Percentiles rank a stretch among this genome's conserved stretches.
These are phyloP conservation scores for Rhabdornis inornatus DNA, from an alignment of 2,113 vertebrate genomes.

Conservation along the genomic window DNA sequence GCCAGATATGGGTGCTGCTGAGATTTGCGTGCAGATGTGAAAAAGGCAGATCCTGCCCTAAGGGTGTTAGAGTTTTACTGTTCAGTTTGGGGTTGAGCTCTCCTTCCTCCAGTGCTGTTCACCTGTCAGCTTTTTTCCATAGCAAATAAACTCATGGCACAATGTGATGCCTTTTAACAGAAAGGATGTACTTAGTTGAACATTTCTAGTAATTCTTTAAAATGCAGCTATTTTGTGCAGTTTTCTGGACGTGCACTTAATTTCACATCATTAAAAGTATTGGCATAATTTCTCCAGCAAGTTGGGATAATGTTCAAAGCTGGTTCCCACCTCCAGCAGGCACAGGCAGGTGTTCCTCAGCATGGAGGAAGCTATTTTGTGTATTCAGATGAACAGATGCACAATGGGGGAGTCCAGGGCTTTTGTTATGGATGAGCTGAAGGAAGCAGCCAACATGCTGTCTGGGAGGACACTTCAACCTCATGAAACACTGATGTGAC, in stretches of 20 bases:
- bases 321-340: not conserved
- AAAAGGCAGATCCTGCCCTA: not conserved
- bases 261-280: not conserved
- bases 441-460: not conserved
- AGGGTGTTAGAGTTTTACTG: not conserved
- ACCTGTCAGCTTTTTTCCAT: not conserved
- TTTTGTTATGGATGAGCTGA: conserved; percentile 22
- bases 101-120: not conserved
- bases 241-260: not conserved
- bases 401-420: not conserved
- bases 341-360: conserved; percentile 40
- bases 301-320: not conserved
- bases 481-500: not conserved
- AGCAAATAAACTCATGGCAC: not conserved
- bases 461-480: conserved; percentile 7
- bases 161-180: not conserved
- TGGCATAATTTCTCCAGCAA: not conserved
- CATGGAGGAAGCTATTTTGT: not conserved
- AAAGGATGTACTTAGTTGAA: not conserved
- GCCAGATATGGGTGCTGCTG: not conserved
- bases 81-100: not conserved
- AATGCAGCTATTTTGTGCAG: not conserved
- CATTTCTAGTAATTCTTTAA: not conserved
- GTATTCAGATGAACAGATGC: conserved; percentile 2
- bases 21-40: not conserved